Conservation (phyloP, 2,113 vertebrate genomes). For the Polyodon spathula region DNA sequence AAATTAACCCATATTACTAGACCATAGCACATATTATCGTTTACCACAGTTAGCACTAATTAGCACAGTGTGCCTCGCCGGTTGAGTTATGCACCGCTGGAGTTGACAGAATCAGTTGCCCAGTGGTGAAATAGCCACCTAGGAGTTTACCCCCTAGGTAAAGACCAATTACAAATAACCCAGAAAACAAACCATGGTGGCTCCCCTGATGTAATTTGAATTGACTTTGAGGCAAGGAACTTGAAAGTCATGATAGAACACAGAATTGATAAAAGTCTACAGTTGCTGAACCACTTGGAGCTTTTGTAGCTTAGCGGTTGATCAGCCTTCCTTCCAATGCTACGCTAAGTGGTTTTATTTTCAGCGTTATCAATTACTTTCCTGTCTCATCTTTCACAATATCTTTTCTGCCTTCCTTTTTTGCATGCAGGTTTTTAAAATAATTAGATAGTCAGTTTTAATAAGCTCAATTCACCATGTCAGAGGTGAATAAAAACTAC, state of each 20-base stretch:
- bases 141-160: not conserved
- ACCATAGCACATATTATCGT: not conserved
- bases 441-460: not conserved
- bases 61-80: not conserved
- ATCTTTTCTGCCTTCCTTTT: conserved; percentile 13
- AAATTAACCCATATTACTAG: not conserved
- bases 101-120: conserved; percentile 5
- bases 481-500: not conserved
- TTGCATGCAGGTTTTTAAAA: not conserved
- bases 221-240: conserved; percentile 17
- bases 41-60: not conserved
- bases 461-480: not conserved
- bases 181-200: conserved; percentile 6
- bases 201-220: conserved; percentile 10
- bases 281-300: conserved; percentile 6
- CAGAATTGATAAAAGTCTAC: not conserved
- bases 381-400: conserved; percentile 14
- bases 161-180: not conserved
- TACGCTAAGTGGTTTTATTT: conserved; percentile 10
- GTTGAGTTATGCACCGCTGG: not conserved
- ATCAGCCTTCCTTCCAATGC: conserved; percentile 12
- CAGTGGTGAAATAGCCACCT: not conserved
- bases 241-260: conserved; percentile 19
- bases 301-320: conserved; percentile 10
- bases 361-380: conserved; percentile 14